A percentile compares a stretch with the other conserved stretches of the same genome.
Evolutionary conservation across 2,888 invertebrate species (phyloP).

Genomic region (Lycocerus yunnanus): DNA sequence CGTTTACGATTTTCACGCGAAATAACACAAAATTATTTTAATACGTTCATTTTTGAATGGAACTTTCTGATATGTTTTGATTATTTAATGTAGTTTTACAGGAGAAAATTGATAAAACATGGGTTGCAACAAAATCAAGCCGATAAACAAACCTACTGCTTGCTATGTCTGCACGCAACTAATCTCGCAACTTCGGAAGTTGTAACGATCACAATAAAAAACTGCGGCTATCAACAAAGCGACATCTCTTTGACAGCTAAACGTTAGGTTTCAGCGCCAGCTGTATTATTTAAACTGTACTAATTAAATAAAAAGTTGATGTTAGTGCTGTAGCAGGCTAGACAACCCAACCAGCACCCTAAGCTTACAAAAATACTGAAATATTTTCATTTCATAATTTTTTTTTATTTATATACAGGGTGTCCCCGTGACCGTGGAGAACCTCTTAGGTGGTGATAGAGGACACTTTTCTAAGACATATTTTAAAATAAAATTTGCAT

Average conservation of each 20-base stretch:
- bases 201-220: background rate
- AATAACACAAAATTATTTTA: background rate
- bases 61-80: constrained; percentile 1
- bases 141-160: constrained; percentile 42
- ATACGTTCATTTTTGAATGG: constrained; percentile 19
- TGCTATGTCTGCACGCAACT: constrained; percentile 50
- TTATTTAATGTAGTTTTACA: background rate
- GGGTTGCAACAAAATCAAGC: constrained; percentile 50
- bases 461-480: too few relatives aligned
- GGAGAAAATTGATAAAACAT: constrained; percentile 34
- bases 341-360: background rate
- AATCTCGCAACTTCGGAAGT: constrained; percentile 19
- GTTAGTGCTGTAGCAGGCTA: too few relatives aligned
- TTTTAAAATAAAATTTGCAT: too few relatives aligned
- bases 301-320: too few relatives aligned
- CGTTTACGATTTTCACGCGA: background rate
- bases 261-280: background rate
- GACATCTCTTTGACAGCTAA: background rate
- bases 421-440: too few relatives aligned
- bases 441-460: too few relatives aligned
- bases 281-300: background rate
- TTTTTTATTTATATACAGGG: too few relatives aligned
- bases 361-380: too few relatives aligned
- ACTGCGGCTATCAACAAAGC: background rate
- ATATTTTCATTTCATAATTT: too few relatives aligned